These are phyloP conservation scores for Apodemia mormo DNA, from an alignment of 2,888 invertebrate genomes.

Conservation along the genomic window DNA sequence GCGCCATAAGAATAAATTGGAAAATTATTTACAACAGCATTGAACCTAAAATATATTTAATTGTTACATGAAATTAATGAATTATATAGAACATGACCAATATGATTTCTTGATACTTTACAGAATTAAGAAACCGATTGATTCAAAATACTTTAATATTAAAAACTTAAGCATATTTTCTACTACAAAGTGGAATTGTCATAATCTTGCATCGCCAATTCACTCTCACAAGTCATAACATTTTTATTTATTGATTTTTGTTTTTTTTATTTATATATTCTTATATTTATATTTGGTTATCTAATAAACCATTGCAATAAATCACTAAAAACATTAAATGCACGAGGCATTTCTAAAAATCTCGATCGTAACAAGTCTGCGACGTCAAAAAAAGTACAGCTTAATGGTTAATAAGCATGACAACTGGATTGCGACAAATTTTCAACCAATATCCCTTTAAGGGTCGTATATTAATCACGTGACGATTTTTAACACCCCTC, in stretches of 20 bases:
- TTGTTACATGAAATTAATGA: no score
- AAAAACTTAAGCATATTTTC: conserved; percentile 2
- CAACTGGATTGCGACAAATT: background rate
- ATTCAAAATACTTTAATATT: background rate
- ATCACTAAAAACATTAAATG: conserved; percentile 9
- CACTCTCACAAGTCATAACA: background rate
- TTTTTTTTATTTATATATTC: background rate
- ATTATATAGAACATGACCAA: no score
- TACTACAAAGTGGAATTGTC: conserved; percentile 1
- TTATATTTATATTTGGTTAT: background rate
- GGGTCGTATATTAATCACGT: no score
- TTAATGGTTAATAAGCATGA: background rate
- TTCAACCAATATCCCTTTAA: background rate
- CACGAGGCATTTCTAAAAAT: conserved; percentile 4
- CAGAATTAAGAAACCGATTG: conserved; percentile 10
- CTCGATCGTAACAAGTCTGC: conserved; percentile 8
- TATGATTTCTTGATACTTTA: background rate
- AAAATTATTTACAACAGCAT: no score
- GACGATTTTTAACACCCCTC: no score
- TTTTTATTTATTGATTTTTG: conserved; percentile 6
- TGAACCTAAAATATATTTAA: no score
- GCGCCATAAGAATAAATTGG: no score
- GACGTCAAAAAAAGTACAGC: background rate
- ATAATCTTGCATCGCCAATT: conserved; percentile 9
- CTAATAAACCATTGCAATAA: background rate